Conservation (phyloP, 35 echinoderm and acorn worm species). For the Heliocidaris erythrogramma region DNA sequence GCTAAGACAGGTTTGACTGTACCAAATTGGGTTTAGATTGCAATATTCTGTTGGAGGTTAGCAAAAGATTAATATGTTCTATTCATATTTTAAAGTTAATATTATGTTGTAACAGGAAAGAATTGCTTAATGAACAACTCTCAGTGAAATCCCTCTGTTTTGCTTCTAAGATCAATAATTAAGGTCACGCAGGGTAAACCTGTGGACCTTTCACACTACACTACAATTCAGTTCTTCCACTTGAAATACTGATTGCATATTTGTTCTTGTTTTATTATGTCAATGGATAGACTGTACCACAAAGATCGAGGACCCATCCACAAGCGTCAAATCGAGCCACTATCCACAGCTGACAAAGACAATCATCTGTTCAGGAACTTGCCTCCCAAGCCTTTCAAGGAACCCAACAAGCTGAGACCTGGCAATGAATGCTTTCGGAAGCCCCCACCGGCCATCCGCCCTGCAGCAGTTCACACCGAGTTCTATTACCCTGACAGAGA, state of each 20-base stretch:
- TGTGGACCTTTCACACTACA: not conserved
- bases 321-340: conserved; percentile 62
- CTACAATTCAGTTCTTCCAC: not conserved
- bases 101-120: too few relatives aligned
- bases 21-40: not conserved
- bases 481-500: conserved; percentile 95
- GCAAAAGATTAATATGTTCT: not conserved
- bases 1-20: too few relatives aligned
- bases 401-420: conserved; percentile 50
- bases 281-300: conserved; percentile 74
- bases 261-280: too few relatives aligned
- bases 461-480: conserved; percentile 80
- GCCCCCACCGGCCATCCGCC: conserved; percentile 77
- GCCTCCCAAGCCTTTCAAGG: conserved; percentile 47
- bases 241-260: not conserved
- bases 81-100: not conserved
- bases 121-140: not conserved
- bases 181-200: not conserved
- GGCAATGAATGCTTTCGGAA: conserved; percentile 88
- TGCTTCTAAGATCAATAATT: not conserved
- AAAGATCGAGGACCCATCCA: conserved; percentile 66
- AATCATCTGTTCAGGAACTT: conserved; percentile 77
- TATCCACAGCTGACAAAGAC: conserved; percentile 54
- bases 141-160: not conserved
- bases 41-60: not conserved